A percentile compares a stretch with the other conserved stretches of the same genome.
These are phyloP conservation scores for Psilopsiagon aurifrons DNA, from an alignment of 2,113 vertebrate genomes.

Conservation along the genomic window DNA sequence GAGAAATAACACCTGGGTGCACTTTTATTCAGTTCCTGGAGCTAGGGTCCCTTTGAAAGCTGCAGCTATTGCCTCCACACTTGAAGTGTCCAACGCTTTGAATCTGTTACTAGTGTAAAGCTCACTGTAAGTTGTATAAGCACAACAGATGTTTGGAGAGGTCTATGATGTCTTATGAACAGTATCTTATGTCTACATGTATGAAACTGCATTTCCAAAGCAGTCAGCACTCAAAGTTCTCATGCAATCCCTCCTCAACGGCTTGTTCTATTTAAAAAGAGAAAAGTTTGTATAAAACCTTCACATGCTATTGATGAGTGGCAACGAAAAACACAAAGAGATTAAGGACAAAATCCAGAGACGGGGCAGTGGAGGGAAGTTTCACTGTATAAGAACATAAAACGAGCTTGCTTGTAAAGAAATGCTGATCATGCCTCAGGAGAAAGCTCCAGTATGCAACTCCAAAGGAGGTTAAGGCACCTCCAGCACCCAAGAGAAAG, in stretches of 20 bases:
- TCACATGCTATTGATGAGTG: not conserved
- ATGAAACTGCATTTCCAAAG: not conserved
- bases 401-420: not conserved
- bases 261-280: not conserved
- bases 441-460: not conserved
- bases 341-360: not conserved
- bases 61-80: not conserved
- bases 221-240: not conserved
- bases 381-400: not conserved
- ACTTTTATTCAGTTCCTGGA: not conserved
- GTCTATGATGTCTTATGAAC: not conserved
- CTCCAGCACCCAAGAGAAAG: not conserved
- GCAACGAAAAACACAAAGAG: not conserved
- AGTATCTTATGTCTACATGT: not conserved
- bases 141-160: not conserved
- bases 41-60: not conserved
- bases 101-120: not conserved
- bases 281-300: rapidly evolving
- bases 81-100: not conserved
- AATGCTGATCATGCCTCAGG: not conserved
- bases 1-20: not conserved
- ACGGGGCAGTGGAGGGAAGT: not conserved
- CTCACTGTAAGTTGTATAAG: not conserved
- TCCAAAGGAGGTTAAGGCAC: not conserved
- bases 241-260: not conserved